A percentile compares a stretch with the other conserved stretches of the same genome.
phyloP scores from a whole-genome alignment of 2,113 vertebrate species.

The Alouatta palliata region DNA sequence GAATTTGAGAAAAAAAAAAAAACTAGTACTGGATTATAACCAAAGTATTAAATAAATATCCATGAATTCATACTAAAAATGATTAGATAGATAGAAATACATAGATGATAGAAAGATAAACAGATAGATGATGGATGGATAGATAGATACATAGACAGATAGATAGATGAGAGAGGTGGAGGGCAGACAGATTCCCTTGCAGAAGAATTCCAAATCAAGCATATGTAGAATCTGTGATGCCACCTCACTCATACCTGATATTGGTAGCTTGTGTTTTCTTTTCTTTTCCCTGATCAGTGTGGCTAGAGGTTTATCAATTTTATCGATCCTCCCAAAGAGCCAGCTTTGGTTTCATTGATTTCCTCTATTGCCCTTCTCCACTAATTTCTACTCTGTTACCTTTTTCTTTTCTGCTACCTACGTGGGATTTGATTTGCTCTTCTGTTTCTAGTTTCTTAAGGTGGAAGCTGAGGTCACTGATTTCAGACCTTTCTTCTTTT shows the following conservation, averaged over 20 bases:
- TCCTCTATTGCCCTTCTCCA: constrained; percentile 1
- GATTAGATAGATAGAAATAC: background rate
- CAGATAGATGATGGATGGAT: background rate
- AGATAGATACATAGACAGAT: background rate
- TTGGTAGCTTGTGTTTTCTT: background rate
- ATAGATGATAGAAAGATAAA: background rate
- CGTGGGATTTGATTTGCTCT: background rate
- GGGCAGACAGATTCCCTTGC: background rate
- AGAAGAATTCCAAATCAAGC: background rate
- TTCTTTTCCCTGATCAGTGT: background rate
- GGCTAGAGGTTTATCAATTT: background rate
- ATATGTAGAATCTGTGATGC: background rate
- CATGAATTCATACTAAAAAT: background rate
- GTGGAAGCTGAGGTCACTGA: background rate
- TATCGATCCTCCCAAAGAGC: constrained; percentile 21
- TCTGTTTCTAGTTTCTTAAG: constrained; percentile 20
- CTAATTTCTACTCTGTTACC: background rate
- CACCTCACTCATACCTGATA: background rate
- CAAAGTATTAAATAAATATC: background rate
- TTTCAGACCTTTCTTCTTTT: background rate
- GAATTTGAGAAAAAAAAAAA: background rate
- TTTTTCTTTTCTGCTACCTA: constrained; percentile 17
- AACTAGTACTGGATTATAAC: background rate
- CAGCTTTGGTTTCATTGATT: background rate
- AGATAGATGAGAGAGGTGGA: background rate